A percentile compares a stretch with the other conserved stretches of the same genome.
These are phyloP conservation scores for Anas georgica DNA, from an alignment of 2,797 vertebrate species.

Conservation along the genomic window DNA sequence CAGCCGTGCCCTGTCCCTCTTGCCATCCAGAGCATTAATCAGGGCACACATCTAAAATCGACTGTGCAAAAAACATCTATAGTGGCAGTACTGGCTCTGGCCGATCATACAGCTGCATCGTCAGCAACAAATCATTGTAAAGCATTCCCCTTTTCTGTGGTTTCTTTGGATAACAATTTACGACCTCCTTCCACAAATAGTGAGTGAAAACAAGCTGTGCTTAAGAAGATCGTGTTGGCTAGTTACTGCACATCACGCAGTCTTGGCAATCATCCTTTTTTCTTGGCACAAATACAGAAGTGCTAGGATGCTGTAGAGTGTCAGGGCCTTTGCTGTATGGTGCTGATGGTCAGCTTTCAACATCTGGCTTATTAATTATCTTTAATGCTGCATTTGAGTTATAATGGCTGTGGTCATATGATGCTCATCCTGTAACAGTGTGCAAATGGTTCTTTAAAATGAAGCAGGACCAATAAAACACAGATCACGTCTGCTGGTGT, in stretches of 20 bases:
- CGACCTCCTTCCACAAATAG: background rate
- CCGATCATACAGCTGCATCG: background rate
- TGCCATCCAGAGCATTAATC: background rate
- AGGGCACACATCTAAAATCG: background rate
- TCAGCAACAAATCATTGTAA: background rate
- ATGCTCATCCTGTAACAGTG: background rate
- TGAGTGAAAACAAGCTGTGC: background rate
- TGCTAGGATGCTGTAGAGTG: background rate
- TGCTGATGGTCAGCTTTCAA: slow-evolving; percentile 28
- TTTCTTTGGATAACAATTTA: slow-evolving; percentile 24
- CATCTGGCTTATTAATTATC: background rate
- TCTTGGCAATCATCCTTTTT: background rate
- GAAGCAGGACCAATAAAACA: background rate
- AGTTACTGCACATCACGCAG: background rate
- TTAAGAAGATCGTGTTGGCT: background rate
- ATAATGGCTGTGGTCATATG: background rate
- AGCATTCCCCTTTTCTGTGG: background rate
- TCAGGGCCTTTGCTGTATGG: background rate
- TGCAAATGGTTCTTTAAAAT: background rate
- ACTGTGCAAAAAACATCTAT: background rate
- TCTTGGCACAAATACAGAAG: background rate
- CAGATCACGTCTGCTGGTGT: background rate
- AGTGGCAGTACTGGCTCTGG: background rate
- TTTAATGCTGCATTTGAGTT: background rate
- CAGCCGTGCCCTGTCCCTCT: background rate